phyloP scores from a whole-genome alignment of 2,113 vertebrate genomes.

The Pygoscelis adeliae region DNA sequence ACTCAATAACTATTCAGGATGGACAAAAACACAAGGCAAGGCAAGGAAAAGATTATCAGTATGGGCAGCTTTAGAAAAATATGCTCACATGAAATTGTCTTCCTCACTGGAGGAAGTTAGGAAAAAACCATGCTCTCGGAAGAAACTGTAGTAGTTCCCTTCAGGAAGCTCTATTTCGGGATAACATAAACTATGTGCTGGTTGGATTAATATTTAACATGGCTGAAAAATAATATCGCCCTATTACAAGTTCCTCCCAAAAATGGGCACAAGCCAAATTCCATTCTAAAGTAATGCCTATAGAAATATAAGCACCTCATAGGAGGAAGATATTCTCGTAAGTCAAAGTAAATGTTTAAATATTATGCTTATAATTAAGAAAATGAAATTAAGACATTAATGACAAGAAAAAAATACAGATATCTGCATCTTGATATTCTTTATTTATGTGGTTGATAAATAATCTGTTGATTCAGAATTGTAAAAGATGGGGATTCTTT shows the following conservation, averaged over 20 bases:
- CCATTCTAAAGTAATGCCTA: not conserved
- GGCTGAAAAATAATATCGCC: not conserved
- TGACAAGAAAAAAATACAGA: not conserved
- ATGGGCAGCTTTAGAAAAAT: not conserved
- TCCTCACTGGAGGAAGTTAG: not conserved
- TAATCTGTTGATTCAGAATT: not conserved
- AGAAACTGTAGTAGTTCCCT: not conserved
- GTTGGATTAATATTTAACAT: conserved; percentile 52
- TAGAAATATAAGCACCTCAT: not conserved
- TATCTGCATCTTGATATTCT: not conserved
- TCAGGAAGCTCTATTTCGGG: conserved; percentile 34
- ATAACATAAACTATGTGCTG: not conserved
- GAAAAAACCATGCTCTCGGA: not conserved
- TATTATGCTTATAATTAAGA: not conserved
- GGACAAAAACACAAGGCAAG: not conserved
- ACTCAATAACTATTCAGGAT: not conserved
- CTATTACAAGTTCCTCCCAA: not conserved
- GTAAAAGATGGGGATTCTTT: not conserved
- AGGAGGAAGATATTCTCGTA: not conserved
- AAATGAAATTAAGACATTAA: not conserved
- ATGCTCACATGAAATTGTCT: not conserved
- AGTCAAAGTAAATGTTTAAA: not conserved
- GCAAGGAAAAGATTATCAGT: not conserved
- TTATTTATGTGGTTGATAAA: not conserved
- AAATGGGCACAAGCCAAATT: not conserved